phyloP scores from a whole-genome alignment of 2,113 vertebrate genomes.

The Formicarius rufipectus region DNA sequence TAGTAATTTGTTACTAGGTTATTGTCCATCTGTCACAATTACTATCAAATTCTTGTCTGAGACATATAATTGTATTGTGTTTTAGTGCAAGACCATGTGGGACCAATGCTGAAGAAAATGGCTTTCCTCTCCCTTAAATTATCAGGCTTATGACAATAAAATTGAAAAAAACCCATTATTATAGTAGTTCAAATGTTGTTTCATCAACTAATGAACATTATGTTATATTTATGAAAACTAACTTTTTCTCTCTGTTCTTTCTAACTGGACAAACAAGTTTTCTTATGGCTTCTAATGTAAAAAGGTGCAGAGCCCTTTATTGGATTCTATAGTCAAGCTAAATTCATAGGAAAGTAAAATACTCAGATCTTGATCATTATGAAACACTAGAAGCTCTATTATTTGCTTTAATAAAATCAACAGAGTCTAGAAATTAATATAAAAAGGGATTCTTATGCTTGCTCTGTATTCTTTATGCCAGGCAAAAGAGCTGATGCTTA shows the following conservation, averaged over 20 bases:
- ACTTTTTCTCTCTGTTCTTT: not conserved
- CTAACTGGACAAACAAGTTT: not conserved
- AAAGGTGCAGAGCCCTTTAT: not conserved
- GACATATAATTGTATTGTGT: not conserved
- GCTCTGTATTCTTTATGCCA: not conserved
- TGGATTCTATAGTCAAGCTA: not conserved
- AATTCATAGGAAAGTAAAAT: not conserved
- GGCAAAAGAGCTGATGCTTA: accelerated
- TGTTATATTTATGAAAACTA: not conserved
- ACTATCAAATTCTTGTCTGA: not conserved
- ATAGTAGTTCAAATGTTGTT: not conserved
- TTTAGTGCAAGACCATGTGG: not conserved
- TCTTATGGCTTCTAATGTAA: not conserved
- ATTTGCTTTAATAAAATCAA: not conserved
- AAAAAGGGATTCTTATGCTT: not conserved
- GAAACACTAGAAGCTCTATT: not conserved
- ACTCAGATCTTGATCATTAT: not conserved
- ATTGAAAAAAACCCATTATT: not conserved
- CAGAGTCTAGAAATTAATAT: not conserved
- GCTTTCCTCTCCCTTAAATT: not conserved
- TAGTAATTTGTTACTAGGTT: not conserved
- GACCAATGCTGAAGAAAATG: not conserved
- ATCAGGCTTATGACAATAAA: not conserved
- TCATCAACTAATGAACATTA: not conserved
- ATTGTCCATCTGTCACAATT: not conserved